phyloP scores from a whole-genome alignment of 2,797 vertebrate genomes.

The Poecilia gillii region DNA sequence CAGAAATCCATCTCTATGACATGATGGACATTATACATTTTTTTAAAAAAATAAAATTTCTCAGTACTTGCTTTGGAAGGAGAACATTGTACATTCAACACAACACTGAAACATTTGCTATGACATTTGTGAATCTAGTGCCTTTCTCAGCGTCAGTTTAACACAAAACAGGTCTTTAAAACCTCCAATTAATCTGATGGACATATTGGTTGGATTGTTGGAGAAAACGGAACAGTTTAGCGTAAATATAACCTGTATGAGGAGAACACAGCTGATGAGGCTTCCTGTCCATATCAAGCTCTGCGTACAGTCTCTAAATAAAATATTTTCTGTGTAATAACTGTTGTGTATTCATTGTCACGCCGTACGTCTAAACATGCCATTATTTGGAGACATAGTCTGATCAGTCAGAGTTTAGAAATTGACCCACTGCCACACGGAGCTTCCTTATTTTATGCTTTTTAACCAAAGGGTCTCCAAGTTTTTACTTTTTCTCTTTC shows the following conservation, averaged over 20 bases:
- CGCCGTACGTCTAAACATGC: neutral
- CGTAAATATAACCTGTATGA: neutral
- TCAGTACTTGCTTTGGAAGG: neutral
- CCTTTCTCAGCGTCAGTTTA: neutral
- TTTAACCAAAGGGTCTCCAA: neutral
- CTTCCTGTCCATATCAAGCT: neutral
- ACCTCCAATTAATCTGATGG: neutral
- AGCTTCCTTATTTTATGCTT: neutral
- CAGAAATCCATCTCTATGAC: neutral
- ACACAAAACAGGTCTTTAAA: neutral
- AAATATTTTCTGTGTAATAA: neutral
- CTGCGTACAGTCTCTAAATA: neutral
- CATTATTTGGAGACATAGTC: neutral
- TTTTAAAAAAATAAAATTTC: neutral
- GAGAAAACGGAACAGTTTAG: neutral
- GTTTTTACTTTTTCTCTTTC: neutral
- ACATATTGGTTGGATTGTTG: neutral
- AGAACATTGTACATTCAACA: neutral
- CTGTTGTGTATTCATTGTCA: neutral
- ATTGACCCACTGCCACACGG: neutral
- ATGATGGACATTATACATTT: neutral
- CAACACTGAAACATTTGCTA: neutral
- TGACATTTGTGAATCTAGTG: neutral
- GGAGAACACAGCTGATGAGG: neutral
- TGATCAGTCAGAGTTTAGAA: neutral